Evolutionary conservation across 35 echinoderm and acorn worm genomes (phyloP), one percentile per base, ranked within the genome.

Genomic region (Holothuria glaberrima): DNA sequence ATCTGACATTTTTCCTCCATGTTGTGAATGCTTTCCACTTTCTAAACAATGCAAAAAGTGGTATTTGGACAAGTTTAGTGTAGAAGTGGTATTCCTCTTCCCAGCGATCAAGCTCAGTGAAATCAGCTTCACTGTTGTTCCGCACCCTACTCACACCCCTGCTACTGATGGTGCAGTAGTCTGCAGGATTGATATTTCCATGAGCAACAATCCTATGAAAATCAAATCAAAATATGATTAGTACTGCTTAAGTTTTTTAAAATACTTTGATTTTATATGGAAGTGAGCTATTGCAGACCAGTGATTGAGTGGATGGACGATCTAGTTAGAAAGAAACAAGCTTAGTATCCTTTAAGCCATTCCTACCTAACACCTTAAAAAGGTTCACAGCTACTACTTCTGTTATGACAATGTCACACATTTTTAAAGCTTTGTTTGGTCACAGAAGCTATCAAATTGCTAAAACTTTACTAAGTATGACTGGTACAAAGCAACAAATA

Each of bases 11-110:
- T 31, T 94, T 98, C 46, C 93, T 93, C 93, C 96, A 98, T 21
- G 90, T 94, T 18, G 89, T 92, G 70, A 98, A 98, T 17, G 96
- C 96, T 70, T 98, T 98, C 96, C 96, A 98, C 69, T 94, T 98
- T 28, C 96, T 92, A 88, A 98, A 98, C 32, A 94, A 87, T 0
- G 87, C 66, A 90, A 98, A 94, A 5, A 91, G 72, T 29, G 93
- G 96, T 33, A 98, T 98, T 61, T 91, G 72, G 65, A 94, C 83
- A 0, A 94, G 86, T 56, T 90, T 83, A 59, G 88, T 98, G 89
- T 94, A 98, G 68, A 88, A 94, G 26, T 90, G 73, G 57, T 98
- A 98, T 82, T 98, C 96, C 69, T 98, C 93, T 75, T 98, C 96
- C 96, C 96, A 98, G 4, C 96, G 87, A 77, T 98, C 93, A 31